Base-by-base conservation (phyloP, 2,888 invertebrate species). In the Gerris lacustris region DNA sequence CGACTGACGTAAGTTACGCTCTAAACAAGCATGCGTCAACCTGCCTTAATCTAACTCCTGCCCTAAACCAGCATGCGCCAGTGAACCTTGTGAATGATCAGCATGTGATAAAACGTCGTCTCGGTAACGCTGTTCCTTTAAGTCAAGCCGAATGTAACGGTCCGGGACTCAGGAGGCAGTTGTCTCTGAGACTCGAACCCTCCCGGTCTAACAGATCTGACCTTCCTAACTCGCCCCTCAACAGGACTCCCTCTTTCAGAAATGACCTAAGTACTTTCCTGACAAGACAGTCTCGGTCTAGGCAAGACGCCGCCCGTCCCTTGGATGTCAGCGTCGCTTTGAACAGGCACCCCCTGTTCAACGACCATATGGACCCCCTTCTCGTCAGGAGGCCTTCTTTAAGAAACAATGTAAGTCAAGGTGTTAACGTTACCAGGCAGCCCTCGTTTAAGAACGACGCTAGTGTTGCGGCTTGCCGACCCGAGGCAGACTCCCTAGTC, bases 21-120 rank as follows among this genome's bases (percentile, higher is more conserved):
- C 43, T 67, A 6, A 68, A 67, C 15, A 69, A 69, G 67, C 45
- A 67, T n/a, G 44, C 67, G 9, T 69, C 69, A n/a, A 69, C 63
- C 63, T 7, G 45, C 63, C 15, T 66, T 17, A 15, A 44, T 6
- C 69, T 66, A 11, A 66, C 11, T 5, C 62, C 66, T 31, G 66
- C 45, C 15, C 64, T 69, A 47, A 64, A 64, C 6, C 69, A 64
- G 6, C 69, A 64, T 6, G 66, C 66, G 2, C 31, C 31, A 31
- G 31, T 31, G 31, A 31, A 31, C 31, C 31, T 31, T 31, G 31
- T 31, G 31, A 31, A 31, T 31, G 31, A 31, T 31, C 31, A 31
- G 31, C 31, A 31, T 31, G 31, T 31, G 31, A 31, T 31, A 31
- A 31, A 31, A 31, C 31, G 31, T 31, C 31, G 31, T 31, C 31